Conservation (phyloP, 1,140 invertebrate species). For the Batillaria attramentaria region DNA sequence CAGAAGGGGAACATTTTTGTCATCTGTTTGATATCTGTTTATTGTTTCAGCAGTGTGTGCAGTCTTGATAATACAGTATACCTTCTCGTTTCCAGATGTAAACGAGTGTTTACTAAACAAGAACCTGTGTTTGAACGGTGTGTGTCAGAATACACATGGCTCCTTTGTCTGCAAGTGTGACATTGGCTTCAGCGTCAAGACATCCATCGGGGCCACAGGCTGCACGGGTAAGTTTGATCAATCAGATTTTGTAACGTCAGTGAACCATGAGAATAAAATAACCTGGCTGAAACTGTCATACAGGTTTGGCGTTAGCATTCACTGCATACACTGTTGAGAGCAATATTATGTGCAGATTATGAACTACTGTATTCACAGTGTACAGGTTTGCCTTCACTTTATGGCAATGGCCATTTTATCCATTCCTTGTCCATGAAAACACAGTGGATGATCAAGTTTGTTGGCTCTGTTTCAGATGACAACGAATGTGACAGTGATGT, state of each 20-base stretch:
- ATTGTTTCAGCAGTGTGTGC: no score
- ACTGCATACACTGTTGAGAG: no score
- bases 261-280: no score
- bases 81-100: conserved; percentile 77
- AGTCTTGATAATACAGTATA: no score
- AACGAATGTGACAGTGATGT: conserved; percentile 86
- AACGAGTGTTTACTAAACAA: conserved; percentile 77
- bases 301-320: no score
- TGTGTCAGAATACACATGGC: conserved; percentile 86
- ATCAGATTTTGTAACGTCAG: not conserved
- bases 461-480: conserved; percentile 80
- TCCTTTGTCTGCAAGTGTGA: conserved; percentile 87
- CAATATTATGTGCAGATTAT: no score
- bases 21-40: no score
- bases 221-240: conserved; percentile 72
- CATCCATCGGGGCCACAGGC: conserved; percentile 62
- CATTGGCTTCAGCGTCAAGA: conserved; percentile 79
- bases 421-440: no score
- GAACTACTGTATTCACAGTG: no score
- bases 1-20: no score
- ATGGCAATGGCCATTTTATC: not conserved
- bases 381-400: not conserved
- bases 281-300: no score
- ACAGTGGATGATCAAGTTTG: no score
- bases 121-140: conserved; percentile 82